Base-by-base conservation (phyloP, 2,113 vertebrate species). In the Percopsis transmontana region DNA sequence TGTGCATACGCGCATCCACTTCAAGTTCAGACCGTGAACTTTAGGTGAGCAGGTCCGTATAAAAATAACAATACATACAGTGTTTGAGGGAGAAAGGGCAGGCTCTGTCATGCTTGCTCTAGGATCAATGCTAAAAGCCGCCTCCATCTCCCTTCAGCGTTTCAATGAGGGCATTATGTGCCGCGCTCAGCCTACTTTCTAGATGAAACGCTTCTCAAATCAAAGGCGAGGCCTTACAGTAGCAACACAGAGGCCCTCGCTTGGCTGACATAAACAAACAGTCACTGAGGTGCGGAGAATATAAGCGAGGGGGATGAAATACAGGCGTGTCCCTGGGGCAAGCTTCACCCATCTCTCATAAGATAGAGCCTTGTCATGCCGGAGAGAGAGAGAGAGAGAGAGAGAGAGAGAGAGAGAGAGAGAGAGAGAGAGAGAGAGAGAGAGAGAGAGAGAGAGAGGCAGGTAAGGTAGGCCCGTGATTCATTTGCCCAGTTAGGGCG, bases 401-500 rank as follows among this genome's bases (percentile, higher is more conserved):
- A 1, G 40, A 5, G 38, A 40, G 50, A 23, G 52, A 8, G 54
- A 42, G 42, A 13, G 48, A 47, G 40, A 2, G 16, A 57, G 27
- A 39, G 48, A 51, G 18, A 51, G n/a, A 20, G 50, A 21, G 19
- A n/a, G 19, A 52, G 18, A 23, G 52, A 0, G 50, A 53, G 10
- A 53, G 51, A 12, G 8, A 23, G 42, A 45, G 50, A 20, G n/a
- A 52, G 50, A 12, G n/a, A 52, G 47, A 51, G 9, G 21, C n/a
- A 15, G n/a, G 16, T 15, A 50, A 41, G 68, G 66, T 33, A 72
- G 67, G 61, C 27, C 54, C 14, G 62, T 87, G 89, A 91, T 91
- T 91, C 81, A 90, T 88, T 65, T 83, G 77, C 55, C 62, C 80
- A 82, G 84, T 87, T 86, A 87, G 72, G 58, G 66, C 69, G 60